Evolutionary conservation across 2,888 invertebrate genomes (phyloP), one percentile per base, ranked within the genome.

Genomic region (Ennomos fuscantarius): DNA sequence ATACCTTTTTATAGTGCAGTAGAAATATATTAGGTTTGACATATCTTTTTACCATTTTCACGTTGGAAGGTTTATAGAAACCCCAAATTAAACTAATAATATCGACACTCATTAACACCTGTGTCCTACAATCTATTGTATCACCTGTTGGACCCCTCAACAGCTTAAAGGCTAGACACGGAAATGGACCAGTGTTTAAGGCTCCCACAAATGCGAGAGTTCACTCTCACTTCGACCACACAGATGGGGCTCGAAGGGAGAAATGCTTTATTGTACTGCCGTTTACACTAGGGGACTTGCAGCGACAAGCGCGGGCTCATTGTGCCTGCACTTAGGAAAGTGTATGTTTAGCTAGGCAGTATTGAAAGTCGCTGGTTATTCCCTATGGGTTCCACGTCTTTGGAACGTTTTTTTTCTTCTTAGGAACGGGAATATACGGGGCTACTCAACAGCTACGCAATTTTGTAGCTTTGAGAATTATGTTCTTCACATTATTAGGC

Each of bases 171-270:
- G 42, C 51, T 51, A 52, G 57, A 57, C 50, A 13, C 37, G 39
- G 32, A 47, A 52, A 57, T 44, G 57, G 57, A 43, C 51, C 51
- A 55, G 65, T 77, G 76, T 71, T 65, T 65, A 63, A 68, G 68
- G 62, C 60, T 53, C 54, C 55, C 56, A 61, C 65, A 78, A 83
- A 87, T 85, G 82, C 82, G 63, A 65, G 61, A 70, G 76, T 79
- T 74, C 76, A 86, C 87, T 87, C 72, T 73, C 69, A 59, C 68
- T 65, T 68, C 66, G 71, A 66, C 71, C 72, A 61, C 73, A 66
- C 87, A 87, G 81, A 84, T 88, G 87, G 66, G 84, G 65, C 79
- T 69, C 54, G 62, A 72, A 73, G 78, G 78, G 77, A 72, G 70
- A 65, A 66, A 51, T 73, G 72, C 67, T 79, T 81, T 84, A 82